phyloP scores from a whole-genome alignment of 2,113 vertebrate species.

The Heterotis niloticus region DNA sequence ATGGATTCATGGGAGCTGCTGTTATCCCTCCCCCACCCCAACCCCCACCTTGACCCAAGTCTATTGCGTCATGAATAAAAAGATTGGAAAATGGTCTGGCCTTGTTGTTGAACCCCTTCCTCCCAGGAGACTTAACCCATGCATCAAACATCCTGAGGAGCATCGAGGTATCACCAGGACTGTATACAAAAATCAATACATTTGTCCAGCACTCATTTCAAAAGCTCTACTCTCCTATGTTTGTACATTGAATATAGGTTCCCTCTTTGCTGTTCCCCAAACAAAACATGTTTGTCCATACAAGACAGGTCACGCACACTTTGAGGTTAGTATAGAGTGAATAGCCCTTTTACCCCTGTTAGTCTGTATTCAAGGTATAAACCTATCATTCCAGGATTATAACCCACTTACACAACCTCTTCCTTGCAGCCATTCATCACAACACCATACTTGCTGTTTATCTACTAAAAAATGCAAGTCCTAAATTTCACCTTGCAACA shows the following conservation, averaged over 20 bases:
- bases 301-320: neutral
- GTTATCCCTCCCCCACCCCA: slow-evolving; percentile 12
- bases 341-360: too few relatives aligned
- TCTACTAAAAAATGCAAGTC: slow-evolving; percentile 7
- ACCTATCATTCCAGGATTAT: neutral
- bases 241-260: neutral
- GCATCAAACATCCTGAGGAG: neutral
- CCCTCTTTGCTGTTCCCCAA: neutral
- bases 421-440: slow-evolving; percentile 47
- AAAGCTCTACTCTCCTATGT: neutral
- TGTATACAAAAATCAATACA: neutral
- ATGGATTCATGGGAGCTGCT: neutral
- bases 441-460: slow-evolving; percentile 38
- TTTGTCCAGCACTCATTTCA: neutral
- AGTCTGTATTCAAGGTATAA: neutral
- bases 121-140: neutral
- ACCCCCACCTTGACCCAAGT: neutral
- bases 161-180: neutral
- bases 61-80: slow-evolving; percentile 18
- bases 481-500: too few relatives aligned
- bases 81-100: neutral
- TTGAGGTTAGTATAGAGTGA: neutral
- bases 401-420: too few relatives aligned
- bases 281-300: too few relatives aligned
- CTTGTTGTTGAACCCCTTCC: neutral